Percentiles rank a stretch among this genome's conserved stretches.
phyloP scores from a whole-genome alignment of 2,888 invertebrate genomes.

The Idaea aversata region DNA sequence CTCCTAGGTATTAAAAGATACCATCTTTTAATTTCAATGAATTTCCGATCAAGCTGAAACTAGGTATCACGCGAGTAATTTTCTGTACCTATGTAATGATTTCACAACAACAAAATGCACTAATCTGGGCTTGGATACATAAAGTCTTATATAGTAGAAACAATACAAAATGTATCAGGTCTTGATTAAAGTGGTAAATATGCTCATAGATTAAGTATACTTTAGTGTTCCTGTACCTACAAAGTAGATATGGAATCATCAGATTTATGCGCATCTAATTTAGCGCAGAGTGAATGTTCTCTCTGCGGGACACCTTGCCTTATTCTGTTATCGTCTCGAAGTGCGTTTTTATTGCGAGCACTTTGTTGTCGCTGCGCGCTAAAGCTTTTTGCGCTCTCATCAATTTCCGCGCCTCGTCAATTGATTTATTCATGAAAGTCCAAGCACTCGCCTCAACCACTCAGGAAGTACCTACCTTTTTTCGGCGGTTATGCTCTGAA shows the following conservation, averaged over 20 bases:
- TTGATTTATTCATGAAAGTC: conserved; percentile 78
- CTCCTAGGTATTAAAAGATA: conserved; percentile 48
- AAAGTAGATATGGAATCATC: conserved; percentile 21
- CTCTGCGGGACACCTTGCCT: conserved; percentile 51
- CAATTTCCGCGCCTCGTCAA: conserved; percentile 77
- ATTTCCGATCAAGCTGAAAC: conserved; percentile 25
- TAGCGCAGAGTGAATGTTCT: conserved; percentile 47
- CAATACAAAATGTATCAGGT: neutral
- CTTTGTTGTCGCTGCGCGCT: conserved; percentile 73
- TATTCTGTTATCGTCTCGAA: conserved; percentile 52
- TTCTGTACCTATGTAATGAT: conserved; percentile 10
- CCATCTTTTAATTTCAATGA: conserved; percentile 51
- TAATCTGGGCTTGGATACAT: neutral
- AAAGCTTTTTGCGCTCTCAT: conserved; percentile 72
- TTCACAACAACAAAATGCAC: conserved; percentile 3
- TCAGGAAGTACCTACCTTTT: conserved; percentile 76
- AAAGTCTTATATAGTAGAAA: neutral
- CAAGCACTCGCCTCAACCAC: conserved; percentile 56
- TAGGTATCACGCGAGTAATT: conserved; percentile 22
- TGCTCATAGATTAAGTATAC: conserved; percentile 7
- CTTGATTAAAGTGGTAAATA: conserved; percentile 4
- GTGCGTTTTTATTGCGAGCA: conserved; percentile 71
- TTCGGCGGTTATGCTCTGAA: conserved; percentile 65
- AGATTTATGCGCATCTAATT: conserved; percentile 77
- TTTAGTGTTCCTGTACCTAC: conserved; percentile 26